Base-by-base conservation (phyloP, 1,140 invertebrate genomes). In the Nylanderia fulva region DNA sequence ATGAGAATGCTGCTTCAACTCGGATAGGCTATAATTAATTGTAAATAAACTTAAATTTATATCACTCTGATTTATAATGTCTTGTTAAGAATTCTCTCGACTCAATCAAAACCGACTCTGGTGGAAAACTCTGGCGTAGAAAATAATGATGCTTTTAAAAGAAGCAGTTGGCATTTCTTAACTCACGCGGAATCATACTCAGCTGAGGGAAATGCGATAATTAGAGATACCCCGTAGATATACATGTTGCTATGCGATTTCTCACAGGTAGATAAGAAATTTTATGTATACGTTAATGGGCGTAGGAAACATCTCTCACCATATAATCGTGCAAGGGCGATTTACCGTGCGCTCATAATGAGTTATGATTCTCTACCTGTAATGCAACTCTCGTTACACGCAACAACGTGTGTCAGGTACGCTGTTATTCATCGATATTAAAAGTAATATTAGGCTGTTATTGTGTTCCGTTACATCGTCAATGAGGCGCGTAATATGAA, bases 301-400 rank as follows among this genome's bases (percentile, higher is more conserved):
- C 66, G 36, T 82, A 82, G 77, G 77, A 82, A 82, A 72, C 66
- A 72, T 82, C 77, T 82, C 77, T 72, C 66, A 71, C 54, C 66
- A 71, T 82, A 82, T 82, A 69, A 72, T 82, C 77, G 77, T 72
- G 77, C 36, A 82, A 82, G 52, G 54, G 66, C 77, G 77, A 82
- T 82, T 82, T 82, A 82, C 77, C 77, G 66, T 82, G 77, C 9
- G 66, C 77, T 33, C 66, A 71, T 72, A 82, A 82, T 82, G 77
- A 82, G 66, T 66, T 82, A 82, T 82, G 77, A 82, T 82, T 71
- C 66, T 82, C 77, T 58, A 72, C 24, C 66, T 45, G 77, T 58
- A 82, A 82, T 82, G 66, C 77, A 82, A 71, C 66, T 82, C 77
- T 82, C 77, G 77, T 82, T 82, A 82, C 77, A 82, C 66, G 77